Evolutionary conservation across 1,140 invertebrate genomes (phyloP), one percentile per base, ranked within the genome.

Genomic region (Drosophila santomea): DNA sequence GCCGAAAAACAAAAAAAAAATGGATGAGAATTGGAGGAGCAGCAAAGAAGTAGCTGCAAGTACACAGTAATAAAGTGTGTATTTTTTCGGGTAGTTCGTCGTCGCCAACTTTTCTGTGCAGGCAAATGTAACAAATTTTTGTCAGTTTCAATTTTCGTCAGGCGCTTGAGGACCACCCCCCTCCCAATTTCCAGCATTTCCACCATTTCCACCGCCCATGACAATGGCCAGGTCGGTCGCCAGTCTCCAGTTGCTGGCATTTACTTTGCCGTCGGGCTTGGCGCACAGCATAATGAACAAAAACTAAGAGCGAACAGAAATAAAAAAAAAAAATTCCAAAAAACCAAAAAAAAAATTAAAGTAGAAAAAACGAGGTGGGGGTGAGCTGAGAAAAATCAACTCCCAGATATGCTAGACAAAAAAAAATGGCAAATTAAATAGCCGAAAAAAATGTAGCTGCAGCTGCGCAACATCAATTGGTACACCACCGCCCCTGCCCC

Each of bases 111-210:
- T 72, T 85, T 85, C 71, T 85, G 78, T 81, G 83, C 83, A 75
- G 78, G 83, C 78, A 82, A 89, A 86, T 88, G 82, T 86, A 88
- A 89, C 83, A 84, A 89, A 89, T 90, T 89, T 89, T 89, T 89
- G 84, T 89, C 84, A 89, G 84, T 89, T 90, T 89, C 84, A 89
- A 89, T 89, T 89, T 89, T 85, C 84, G 80, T 80, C 81, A 80
- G 59, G 12, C 57, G 51, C 60, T 25, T 55, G 61, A 73, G 43
- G 44, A 66, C 61, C 80, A 28, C n/a, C 7, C 0, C 14, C 5
- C 14, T 0, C 23, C 47, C 51, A 32, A 51, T 7, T 17, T 23
- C 20, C 10, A 7, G 6, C 32, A 32, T 1, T 32, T 32, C 14
- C 32, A 41, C 38, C 38, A 39, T 17, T 36, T 44, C 44, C 48